Conservation (phyloP, 2,888 invertebrate genomes). For the Drosophila kokeensis region DNA sequence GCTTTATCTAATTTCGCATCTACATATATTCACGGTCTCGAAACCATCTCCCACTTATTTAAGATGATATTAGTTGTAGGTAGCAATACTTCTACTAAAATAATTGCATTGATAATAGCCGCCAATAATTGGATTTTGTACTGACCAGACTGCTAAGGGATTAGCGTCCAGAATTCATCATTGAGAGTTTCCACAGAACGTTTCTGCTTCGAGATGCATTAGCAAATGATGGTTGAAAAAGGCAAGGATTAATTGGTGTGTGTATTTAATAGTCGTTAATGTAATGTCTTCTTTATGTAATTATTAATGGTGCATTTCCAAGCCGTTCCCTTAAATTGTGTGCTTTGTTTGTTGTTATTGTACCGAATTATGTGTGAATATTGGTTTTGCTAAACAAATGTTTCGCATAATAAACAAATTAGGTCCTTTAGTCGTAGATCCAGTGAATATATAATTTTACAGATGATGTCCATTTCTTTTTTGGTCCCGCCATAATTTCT, state of each 20-base stretch:
- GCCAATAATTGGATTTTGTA: slow-evolving; percentile 17
- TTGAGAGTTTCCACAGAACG: neutral
- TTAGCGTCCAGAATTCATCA: neutral
- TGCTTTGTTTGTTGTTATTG: too few species aligned
- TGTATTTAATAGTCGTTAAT: too few species aligned
- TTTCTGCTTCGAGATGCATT: neutral
- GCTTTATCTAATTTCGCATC: neutral
- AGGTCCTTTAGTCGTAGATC: neutral
- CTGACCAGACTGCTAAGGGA: slow-evolving; percentile 20
- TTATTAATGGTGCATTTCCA: too few species aligned
- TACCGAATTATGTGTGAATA: too few species aligned
- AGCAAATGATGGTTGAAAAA: too few species aligned
- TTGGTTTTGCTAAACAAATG: fast-evolving
- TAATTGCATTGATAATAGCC: neutral
- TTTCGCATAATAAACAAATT: too few species aligned
- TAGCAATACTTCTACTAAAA: neutral
- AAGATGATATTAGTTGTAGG: slow-evolving; percentile 10
- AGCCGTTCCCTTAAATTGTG: too few species aligned
- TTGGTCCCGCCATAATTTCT: fast-evolving
- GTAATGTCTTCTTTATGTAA: too few species aligned
- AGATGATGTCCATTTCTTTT: fast-evolving
- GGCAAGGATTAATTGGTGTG: too few species aligned
- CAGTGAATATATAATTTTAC: neutral
- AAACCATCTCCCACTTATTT: slow-evolving; percentile 25
- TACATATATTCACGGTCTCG: slow-evolving; percentile 22